Evolutionary conservation across 2,797 vertebrate species (phyloP).

Genomic region (Pangasius macronema): DNA sequence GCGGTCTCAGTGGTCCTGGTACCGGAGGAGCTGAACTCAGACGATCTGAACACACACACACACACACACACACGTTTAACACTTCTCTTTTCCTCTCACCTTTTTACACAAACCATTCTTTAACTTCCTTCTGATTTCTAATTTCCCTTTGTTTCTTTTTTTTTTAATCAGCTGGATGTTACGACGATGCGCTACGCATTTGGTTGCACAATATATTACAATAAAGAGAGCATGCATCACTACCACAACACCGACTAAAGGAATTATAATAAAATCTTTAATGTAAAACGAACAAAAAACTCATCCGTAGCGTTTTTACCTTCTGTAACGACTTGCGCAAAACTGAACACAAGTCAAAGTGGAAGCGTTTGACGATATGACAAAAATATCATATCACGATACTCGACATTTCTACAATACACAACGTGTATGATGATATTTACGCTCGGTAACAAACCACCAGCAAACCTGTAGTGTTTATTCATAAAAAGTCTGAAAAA

Average conservation of each 20-base stretch:
- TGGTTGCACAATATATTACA: neutral
- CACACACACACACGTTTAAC: slow-evolving; percentile 17
- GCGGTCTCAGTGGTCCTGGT: slow-evolving; percentile 30
- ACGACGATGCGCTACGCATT: neutral
- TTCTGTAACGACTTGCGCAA: neutral
- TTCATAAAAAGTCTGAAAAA: too few relatives aligned
- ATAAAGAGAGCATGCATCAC: neutral
- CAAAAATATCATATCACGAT: neutral
- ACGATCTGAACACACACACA: slow-evolving; percentile 51
- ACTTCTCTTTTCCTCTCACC: neutral
- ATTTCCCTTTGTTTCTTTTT: too few relatives aligned
- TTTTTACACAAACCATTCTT: neutral
- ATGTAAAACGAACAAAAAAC: neutral
- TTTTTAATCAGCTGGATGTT: neutral
- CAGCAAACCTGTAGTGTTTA: too few relatives aligned
- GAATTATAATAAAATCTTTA: too few relatives aligned
- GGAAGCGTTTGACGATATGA: neutral
- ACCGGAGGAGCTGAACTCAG: slow-evolving; percentile 28
- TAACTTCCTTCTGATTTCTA: neutral
- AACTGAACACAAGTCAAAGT: neutral
- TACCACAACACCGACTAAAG: too few relatives aligned
- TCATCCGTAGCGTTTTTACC: neutral
- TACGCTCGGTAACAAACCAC: too few relatives aligned
- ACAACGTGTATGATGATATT: neutral
- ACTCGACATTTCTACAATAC: neutral